Conservation (phyloP, 2,797 vertebrate species). For the Pipistrellus kuhlii region DNA sequence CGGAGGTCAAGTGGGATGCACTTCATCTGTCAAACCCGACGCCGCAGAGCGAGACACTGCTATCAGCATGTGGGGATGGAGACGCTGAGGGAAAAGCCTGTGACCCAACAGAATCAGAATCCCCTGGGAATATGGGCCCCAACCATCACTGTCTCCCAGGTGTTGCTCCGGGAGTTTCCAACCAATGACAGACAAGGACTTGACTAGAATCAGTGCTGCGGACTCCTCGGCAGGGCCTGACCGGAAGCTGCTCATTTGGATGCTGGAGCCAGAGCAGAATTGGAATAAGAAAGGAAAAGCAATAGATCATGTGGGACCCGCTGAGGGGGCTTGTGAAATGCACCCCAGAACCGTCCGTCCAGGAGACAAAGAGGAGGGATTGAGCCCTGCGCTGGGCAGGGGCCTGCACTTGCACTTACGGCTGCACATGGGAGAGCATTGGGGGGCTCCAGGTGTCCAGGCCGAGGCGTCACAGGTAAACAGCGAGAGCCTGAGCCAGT, state of each 20-base stretch:
- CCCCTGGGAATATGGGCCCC: background rate
- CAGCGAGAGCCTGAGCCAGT: background rate
- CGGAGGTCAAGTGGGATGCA: background rate
- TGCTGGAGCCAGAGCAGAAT: background rate
- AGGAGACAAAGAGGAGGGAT: background rate
- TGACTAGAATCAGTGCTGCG: background rate
- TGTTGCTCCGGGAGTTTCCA: background rate
- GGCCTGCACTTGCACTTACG: rapidly evolving
- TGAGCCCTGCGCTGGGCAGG: background rate
- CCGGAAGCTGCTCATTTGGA: background rate
- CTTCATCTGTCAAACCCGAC: conserved; percentile 35
- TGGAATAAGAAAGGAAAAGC: background rate
- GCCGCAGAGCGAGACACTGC: background rate
- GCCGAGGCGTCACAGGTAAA: background rate
- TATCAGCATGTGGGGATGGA: background rate
- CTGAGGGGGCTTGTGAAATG: background rate
- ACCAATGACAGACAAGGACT: background rate
- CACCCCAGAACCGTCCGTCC: background rate
- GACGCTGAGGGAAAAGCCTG: background rate
- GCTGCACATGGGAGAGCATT: background rate
- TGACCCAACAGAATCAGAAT: background rate
- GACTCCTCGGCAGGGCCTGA: background rate
- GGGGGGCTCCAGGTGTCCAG: background rate
- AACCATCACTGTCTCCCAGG: background rate
- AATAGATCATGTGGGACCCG: too few relatives aligned